These are phyloP conservation scores for Tetraodon nigroviridis DNA, from an alignment of 2,113 vertebrate genomes.

Conservation along the genomic window DNA sequence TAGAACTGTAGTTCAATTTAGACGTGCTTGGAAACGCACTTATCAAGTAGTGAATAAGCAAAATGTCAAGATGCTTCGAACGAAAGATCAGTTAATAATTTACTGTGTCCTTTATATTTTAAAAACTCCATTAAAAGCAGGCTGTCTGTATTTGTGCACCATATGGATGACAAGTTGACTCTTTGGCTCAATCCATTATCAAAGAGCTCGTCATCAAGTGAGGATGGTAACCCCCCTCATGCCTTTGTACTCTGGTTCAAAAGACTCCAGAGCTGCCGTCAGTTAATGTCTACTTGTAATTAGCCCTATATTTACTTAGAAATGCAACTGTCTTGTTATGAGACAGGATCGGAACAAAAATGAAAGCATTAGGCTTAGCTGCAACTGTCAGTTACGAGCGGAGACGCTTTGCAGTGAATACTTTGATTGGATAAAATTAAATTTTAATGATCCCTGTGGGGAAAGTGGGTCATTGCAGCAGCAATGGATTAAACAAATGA, in stretches of 20 bases:
- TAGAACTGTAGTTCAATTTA: too few relatives aligned
- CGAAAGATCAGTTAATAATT: slow-evolving; percentile 28
- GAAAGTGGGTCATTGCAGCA: slow-evolving; percentile 45
- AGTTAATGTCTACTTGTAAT: slow-evolving; percentile 30
- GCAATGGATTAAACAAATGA: slow-evolving; percentile 43
- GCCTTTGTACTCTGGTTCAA: slow-evolving; percentile 23
- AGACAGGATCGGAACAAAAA: slow-evolving; percentile 9
- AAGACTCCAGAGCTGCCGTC: slow-evolving; percentile 25
- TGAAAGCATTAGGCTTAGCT: slow-evolving; percentile 12
- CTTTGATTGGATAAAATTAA: slow-evolving; percentile 51
- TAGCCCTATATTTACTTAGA: slow-evolving; percentile 32
- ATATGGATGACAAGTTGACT: slow-evolving; percentile 44
- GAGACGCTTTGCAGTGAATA: slow-evolving; percentile 26
- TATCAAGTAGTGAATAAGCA: slow-evolving; percentile 16
- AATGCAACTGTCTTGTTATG: slow-evolving; percentile 36
- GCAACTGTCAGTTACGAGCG: slow-evolving; percentile 28
- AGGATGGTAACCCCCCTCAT: slow-evolving; percentile 16
- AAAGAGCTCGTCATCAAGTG: slow-evolving; percentile 24
- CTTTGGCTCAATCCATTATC: slow-evolving; percentile 39
- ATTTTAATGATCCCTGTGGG: slow-evolving; percentile 48
- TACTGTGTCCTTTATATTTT: slow-evolving; percentile 49
- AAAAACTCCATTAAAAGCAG: slow-evolving; percentile 53
- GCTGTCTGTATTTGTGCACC: slow-evolving; percentile 51
- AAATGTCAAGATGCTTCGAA: slow-evolving; percentile 31
- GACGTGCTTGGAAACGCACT: too few relatives aligned